Percentiles rank a stretch among this genome's conserved stretches.
phyloP scores from a whole-genome alignment of 2,113 vertebrate species.

The Bambusicola thoracicus region DNA sequence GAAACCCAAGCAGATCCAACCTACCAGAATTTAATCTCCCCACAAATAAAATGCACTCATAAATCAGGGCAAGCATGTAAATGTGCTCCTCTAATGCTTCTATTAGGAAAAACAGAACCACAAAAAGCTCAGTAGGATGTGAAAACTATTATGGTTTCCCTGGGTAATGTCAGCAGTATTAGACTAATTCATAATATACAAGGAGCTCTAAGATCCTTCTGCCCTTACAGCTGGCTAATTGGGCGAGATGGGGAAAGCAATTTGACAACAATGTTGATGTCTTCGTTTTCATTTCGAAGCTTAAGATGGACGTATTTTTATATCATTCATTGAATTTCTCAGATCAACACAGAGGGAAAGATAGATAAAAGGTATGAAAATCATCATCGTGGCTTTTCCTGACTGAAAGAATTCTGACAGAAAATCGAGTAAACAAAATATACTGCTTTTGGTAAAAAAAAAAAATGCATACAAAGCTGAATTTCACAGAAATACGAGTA shows the following conservation, averaged over 20 bases:
- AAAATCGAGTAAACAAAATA: not conserved
- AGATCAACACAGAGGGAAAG: not conserved
- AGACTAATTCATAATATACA: not conserved
- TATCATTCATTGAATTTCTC: not conserved
- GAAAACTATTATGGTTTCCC: not conserved
- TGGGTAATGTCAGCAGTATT: not conserved
- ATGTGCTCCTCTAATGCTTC: not conserved
- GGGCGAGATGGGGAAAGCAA: not conserved
- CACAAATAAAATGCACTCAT: conserved; percentile 40
- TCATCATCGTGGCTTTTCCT: not conserved
- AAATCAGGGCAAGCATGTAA: conserved; percentile 38
- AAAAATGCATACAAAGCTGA: not conserved
- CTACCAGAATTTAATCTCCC: conserved; percentile 39
- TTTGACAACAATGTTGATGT: not conserved
- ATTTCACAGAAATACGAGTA: not conserved
- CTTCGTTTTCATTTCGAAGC: not conserved
- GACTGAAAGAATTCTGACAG: not conserved
- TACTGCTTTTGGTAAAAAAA: not conserved
- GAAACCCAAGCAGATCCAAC: conserved; percentile 43
- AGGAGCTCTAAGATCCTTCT: not conserved
- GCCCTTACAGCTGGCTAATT: conserved; percentile 7
- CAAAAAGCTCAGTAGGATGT: conserved; percentile 24
- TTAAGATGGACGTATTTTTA: not conserved
- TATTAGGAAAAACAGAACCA: conserved; percentile 9
- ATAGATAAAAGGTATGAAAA: not conserved